Conservation (phyloP, 1,140 invertebrate species). For the Bombus balteatus region DNA sequence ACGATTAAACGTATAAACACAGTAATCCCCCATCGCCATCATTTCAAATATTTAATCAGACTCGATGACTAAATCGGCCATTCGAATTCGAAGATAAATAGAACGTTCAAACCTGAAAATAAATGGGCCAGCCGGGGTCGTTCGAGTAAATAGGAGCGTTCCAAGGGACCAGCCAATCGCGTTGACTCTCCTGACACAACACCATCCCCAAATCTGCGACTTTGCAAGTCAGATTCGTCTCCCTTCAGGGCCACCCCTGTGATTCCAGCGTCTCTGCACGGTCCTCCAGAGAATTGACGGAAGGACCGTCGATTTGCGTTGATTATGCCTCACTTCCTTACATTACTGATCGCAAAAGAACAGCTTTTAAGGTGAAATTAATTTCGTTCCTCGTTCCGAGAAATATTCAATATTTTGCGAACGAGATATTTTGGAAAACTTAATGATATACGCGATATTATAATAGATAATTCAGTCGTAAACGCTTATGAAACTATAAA, state of each 20-base stretch:
- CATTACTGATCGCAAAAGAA: background rate
- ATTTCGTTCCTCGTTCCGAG: background rate
- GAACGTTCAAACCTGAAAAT: background rate
- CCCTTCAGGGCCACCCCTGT: background rate
- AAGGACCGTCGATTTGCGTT: background rate
- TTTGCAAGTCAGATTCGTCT: slow-evolving; percentile 31
- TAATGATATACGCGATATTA: background rate
- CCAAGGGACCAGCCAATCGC: background rate
- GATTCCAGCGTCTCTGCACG: background rate
- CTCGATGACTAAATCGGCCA: background rate
- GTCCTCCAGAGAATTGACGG: background rate
- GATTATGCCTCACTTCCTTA: background rate
- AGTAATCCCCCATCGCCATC: background rate
- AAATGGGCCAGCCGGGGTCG: slow-evolving; percentile 4
- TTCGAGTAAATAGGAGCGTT: background rate
- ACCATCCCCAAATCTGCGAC: background rate
- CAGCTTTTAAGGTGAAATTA: background rate
- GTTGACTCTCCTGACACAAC: background rate
- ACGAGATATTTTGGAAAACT: background rate
- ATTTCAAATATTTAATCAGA: background rate
- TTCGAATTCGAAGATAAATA: slow-evolving; percentile 8
- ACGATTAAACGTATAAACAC: no score
- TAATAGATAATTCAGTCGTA: background rate
- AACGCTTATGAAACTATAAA: background rate
- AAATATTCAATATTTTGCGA: background rate